Evolutionary conservation across 1,140 invertebrate genomes (phyloP), one percentile per base, ranked within the genome.

Genomic region (Drosophila kurseongensis): DNA sequence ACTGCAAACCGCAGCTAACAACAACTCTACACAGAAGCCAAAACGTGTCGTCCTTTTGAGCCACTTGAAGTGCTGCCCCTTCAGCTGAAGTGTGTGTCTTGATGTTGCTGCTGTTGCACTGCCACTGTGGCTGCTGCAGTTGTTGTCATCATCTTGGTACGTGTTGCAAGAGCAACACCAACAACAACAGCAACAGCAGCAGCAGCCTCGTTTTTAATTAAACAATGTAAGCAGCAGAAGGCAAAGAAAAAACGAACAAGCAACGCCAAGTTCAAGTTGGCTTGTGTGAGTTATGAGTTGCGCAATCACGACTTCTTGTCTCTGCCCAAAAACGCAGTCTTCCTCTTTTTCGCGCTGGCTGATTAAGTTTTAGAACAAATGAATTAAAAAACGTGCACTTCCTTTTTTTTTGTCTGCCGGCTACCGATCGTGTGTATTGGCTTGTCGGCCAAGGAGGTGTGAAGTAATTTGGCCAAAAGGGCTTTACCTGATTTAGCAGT

Each of bases 311-410:
- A 89, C 84, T 89, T 89, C 84, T 89, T 89, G 84, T 90, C 81
- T 62, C 75, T 54, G 51, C 60, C 36, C 54, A 54, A 69, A 65
- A 69, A 67, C 65, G 67, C 65, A 56, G 42, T 41, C 60, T 51
- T 58, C 59, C 61, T 81, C 60, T 80, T 76, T 76, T 66, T 60
- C 59, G 61, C 59, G 77, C 23, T 61, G 56, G 56, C 76, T 88
- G 84, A 88, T 88, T 88, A 88, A 88, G 84, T 88, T 84, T 88
- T 88, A 89, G 84, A 89, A 89, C 84, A 89, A 89, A 89, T 89
- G 85, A 89, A 89, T 90, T 89, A 59, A 88, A 75, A 89, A 89
- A 89, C 84, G 84, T 89, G 85, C 84, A 50, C 75, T 50, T 40
- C 14, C n/a, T 18, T 42, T 59, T 48, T 58, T 65, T 66, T 58